A percentile compares a stretch with the other conserved stretches of the same genome.
These are phyloP conservation scores for Carterocephalus palaemon DNA, from an alignment of 2,888 invertebrate genomes.

Conservation along the genomic window DNA sequence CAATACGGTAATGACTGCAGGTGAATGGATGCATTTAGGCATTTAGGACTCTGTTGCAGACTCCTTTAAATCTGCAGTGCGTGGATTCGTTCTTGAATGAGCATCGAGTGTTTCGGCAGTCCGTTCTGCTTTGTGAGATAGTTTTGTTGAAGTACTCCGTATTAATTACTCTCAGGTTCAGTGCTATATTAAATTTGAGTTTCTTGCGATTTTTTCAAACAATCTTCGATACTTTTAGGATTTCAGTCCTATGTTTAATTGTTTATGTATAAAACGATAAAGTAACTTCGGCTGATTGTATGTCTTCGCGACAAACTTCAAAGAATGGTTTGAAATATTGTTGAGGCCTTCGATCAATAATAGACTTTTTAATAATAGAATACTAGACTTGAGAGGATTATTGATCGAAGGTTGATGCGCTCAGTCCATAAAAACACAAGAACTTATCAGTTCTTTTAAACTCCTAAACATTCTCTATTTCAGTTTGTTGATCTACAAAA, in stretches of 20 bases:
- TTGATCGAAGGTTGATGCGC: too few relatives aligned
- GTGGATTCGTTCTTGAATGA: conserved; percentile 28
- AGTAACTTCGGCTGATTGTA: too few relatives aligned
- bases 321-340: too few relatives aligned
- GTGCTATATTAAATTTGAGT: conserved; percentile 14
- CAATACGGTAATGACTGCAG: conserved; percentile 64
- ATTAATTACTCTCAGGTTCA: conserved; percentile 24
- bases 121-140: conserved; percentile 24
- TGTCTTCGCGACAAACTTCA: too few relatives aligned
- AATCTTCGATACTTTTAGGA: conserved; percentile 8
- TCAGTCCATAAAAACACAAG: too few relatives aligned
- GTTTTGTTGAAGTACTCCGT: conserved; percentile 23
- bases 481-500: conserved; percentile 16
- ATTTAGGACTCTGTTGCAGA: conserved; percentile 49
- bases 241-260: too few relatives aligned
- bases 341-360: too few relatives aligned
- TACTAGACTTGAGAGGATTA: too few relatives aligned
- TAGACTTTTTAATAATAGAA: too few relatives aligned
- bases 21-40: conserved; percentile 60
- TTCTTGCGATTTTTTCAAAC: not conserved
- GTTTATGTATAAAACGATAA: too few relatives aligned
- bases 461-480: conserved; percentile 2
- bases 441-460: conserved; percentile 11
- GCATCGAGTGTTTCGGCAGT: conserved; percentile 28
- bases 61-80: conserved; percentile 36